These are phyloP conservation scores for Ceryle rudis DNA, from an alignment of 2,797 vertebrate species.

Conservation along the genomic window DNA sequence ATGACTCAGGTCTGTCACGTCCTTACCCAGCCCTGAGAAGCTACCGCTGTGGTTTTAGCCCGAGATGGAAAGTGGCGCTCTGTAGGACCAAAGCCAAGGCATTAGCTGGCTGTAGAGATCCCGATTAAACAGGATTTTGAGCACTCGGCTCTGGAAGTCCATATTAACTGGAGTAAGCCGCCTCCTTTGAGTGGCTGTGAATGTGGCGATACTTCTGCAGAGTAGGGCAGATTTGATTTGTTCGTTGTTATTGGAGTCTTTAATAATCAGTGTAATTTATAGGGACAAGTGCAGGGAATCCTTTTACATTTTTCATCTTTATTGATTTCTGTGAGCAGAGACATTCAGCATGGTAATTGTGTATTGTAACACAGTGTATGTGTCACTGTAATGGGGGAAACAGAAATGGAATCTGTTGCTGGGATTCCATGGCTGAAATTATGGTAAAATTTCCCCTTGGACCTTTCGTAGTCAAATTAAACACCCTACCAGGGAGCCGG, in stretches of 20 bases:
- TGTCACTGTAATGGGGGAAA: neutral
- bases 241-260: neutral
- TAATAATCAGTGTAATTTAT: neutral
- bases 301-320: neutral
- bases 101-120: neutral
- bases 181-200: neutral
- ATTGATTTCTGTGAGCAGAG: neutral
- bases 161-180: neutral
- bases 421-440: neutral
- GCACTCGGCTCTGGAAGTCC: neutral
- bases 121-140: neutral
- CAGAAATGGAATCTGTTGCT: neutral
- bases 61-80: neutral
- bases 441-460: neutral
- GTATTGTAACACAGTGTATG: fast-evolving
- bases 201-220: neutral
- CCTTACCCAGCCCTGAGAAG: neutral
- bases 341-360: neutral
- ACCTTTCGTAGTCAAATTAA: constrained; percentile 5
- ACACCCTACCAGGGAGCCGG: neutral
- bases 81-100: neutral
- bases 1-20: neutral
- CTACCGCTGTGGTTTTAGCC: neutral
- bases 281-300: neutral
- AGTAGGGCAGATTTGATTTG: neutral